These are phyloP conservation scores for Meandrina meandrites DNA, from an alignment of 92 coral and sea anemone genomes.

Conservation along the genomic window DNA sequence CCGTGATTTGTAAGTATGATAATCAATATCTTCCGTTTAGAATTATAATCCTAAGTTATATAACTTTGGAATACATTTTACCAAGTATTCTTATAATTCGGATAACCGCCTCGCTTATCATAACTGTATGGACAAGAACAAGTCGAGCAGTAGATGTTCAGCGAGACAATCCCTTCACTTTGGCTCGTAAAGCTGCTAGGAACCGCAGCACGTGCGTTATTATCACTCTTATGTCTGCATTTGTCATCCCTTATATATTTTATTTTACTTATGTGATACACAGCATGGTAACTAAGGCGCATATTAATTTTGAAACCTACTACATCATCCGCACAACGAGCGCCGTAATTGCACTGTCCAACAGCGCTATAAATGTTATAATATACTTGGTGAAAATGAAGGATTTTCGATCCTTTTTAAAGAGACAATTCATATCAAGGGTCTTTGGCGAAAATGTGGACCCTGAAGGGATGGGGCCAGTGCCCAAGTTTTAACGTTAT, in stretches of 20 bases:
- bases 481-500: too few relatives aligned
- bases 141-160: not conserved
- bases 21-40: not conserved
- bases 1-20: not conserved
- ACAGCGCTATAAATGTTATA: not conserved
- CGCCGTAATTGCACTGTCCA: not conserved
- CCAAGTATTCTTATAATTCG: not conserved
- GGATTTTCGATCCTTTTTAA: slow-evolving; percentile 14
- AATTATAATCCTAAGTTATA: not conserved
- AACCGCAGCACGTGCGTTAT: not conserved
- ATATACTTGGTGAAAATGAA: slow-evolving; percentile 11
- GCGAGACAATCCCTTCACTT: not conserved
- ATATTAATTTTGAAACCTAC: not conserved
- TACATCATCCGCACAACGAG: not conserved
- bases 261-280: not conserved
- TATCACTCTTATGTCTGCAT: not conserved
- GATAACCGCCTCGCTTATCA: not conserved
- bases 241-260: not conserved
- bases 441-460: not conserved
- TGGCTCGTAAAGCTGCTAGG: not conserved
- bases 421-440: not conserved
- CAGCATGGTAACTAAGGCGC: not conserved
- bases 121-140: not conserved
- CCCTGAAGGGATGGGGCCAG: not conserved
- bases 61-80: not conserved